Evolutionary conservation across 2,113 vertebrate species (phyloP).

Genomic region (Brachypodius melanocephalos): DNA sequence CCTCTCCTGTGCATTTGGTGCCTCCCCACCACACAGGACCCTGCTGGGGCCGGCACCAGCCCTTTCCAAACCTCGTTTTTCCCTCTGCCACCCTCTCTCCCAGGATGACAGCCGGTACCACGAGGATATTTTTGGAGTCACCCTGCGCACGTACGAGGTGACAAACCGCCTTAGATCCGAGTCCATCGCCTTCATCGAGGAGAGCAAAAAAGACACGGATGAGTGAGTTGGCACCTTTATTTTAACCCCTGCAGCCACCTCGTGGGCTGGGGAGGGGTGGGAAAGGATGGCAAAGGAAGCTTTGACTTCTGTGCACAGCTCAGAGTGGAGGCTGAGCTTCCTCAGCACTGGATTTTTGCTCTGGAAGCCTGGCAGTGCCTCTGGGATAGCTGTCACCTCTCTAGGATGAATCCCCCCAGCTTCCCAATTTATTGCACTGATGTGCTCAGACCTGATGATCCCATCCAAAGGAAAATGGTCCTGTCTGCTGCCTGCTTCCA

Average conservation of each 20-base stretch:
- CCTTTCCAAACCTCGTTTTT: background rate
- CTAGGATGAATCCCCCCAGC: background rate
- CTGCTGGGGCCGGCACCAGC: background rate
- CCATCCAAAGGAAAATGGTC: background rate
- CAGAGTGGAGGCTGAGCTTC: background rate
- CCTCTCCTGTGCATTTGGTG: accelerated
- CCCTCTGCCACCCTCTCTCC: background rate
- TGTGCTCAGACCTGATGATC: background rate
- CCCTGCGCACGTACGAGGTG: conserved; percentile 95
- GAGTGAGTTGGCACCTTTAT: conserved; percentile 79
- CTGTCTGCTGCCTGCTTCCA: background rate
- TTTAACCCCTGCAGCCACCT: background rate
- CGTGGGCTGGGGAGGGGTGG: background rate
- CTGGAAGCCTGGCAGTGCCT: background rate
- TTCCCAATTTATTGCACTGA: background rate
- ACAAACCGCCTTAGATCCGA: conserved; percentile 97
- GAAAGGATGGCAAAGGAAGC: background rate
- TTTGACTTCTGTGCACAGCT: background rate
- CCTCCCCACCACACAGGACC: background rate
- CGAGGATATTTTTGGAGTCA: conserved; percentile 98
- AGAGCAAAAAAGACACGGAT: conserved; percentile 95
- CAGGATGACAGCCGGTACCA: conserved; percentile 98
- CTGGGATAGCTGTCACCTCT: background rate
- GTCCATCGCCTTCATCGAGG: conserved; percentile 97
- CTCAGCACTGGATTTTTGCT: background rate